Evolutionary conservation across 2,797 vertebrate species (phyloP).

Genomic region (Percopsis omiscomaycus): DNA sequence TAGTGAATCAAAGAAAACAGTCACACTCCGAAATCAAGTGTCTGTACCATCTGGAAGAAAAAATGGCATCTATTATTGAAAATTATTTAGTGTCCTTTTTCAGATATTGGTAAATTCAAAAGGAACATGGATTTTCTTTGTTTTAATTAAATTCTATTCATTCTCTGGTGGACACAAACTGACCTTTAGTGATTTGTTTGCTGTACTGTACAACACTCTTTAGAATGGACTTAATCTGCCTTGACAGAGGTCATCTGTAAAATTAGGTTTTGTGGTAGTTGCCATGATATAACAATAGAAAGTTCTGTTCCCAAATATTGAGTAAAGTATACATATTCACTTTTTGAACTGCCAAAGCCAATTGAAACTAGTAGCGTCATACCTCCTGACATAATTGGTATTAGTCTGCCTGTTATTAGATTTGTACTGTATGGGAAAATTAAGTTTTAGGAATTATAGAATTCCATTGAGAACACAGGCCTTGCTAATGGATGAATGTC

Average conservation of each 20-base stretch:
- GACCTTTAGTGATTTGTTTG: too few species aligned
- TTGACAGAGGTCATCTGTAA: slow-evolving; percentile 4
- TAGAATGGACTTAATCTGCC: background rate
- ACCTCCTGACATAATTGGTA: slow-evolving; percentile 29
- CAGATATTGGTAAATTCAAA: too few species aligned
- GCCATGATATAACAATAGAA: background rate
- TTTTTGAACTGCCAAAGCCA: slow-evolving; percentile 35
- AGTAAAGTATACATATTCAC: slow-evolving; percentile 33
- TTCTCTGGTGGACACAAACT: too few species aligned
- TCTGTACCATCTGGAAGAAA: background rate
- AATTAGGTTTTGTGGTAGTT: background rate
- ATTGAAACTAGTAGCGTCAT: slow-evolving; percentile 37
- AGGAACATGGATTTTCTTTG: too few species aligned
- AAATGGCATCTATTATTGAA: background rate
- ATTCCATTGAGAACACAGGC: slow-evolving; percentile 31
- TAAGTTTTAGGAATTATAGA: slow-evolving; percentile 41
- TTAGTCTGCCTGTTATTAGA: slow-evolving; percentile 51
- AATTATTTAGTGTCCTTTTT: too few species aligned
- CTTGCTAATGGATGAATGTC: slow-evolving; percentile 28
- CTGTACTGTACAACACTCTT: too few species aligned
- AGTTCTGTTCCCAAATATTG: slow-evolving; percentile 15
- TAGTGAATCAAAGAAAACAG: background rate
- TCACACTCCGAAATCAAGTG: background rate
- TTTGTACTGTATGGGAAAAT: slow-evolving; percentile 45
- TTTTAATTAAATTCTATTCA: too few species aligned